A percentile compares a stretch with the other conserved stretches of the same genome.
Evolutionary conservation across 2,113 vertebrate genomes (phyloP).

Genomic region (Dicerorhinus sumatrensis): DNA sequence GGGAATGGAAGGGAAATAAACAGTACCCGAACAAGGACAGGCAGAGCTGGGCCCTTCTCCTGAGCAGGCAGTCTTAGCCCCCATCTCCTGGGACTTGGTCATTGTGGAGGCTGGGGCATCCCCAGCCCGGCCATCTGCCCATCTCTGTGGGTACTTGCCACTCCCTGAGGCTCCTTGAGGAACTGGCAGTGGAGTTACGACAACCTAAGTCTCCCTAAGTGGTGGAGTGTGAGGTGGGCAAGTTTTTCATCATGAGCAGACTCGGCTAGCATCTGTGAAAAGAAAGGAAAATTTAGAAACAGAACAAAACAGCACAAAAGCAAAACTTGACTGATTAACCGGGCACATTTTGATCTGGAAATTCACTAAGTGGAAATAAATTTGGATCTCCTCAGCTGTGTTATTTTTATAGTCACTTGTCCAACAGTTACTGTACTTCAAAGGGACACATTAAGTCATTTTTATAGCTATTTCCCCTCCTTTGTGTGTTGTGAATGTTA

Average conservation of each 20-base stretch:
- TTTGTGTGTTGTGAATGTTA: constrained; percentile 24
- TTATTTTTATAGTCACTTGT: constrained; percentile 58
- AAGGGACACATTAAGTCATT: constrained; percentile 50
- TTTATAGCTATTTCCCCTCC: constrained; percentile 52
- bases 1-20: neutral
- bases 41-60: neutral
- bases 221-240: neutral
- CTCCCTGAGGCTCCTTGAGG: neutral
- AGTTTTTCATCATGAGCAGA: neutral
- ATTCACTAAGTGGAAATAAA: constrained; percentile 32
- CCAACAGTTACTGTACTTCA: constrained; percentile 27
- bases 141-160: neutral
- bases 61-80: neutral
- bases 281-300: constrained; percentile 8
- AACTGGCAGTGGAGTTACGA: neutral
- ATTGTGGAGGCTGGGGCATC: neutral
- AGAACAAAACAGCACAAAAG: neutral
- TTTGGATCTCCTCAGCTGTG: neutral
- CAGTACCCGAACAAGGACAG: accelerated
- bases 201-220: neutral
- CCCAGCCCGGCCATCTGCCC: accelerated
- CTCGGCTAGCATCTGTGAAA: neutral
- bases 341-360: neutral
- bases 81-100: neutral
- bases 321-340: neutral